A percentile compares a stretch with the other conserved stretches of the same genome.
phyloP scores from a whole-genome alignment of 2,888 invertebrate species.

The Campoplex nolae region DNA sequence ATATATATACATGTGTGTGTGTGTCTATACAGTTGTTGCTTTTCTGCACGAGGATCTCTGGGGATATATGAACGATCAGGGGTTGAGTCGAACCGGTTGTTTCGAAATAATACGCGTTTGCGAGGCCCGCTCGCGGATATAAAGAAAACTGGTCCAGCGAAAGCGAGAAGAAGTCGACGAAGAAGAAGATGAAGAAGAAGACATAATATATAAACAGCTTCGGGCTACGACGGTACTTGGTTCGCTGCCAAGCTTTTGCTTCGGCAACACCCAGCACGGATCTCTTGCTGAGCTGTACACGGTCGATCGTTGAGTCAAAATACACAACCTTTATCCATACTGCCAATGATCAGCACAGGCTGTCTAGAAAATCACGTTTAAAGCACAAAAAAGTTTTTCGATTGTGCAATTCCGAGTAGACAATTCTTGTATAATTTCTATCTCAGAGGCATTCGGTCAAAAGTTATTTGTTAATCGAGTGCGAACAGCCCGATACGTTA shows the following conservation, averaged over 20 bases:
- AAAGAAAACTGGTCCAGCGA: conserved; percentile 68
- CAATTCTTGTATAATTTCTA: not conserved
- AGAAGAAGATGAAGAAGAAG: conserved; percentile 19
- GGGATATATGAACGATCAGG: conserved; percentile 42
- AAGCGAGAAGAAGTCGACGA: conserved; percentile 48
- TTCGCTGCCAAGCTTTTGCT: conserved; percentile 68
- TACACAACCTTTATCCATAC: conserved; percentile 7
- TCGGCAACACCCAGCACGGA: conserved; percentile 36
- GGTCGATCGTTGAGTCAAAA: conserved; percentile 9
- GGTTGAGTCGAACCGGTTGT: conserved; percentile 64
- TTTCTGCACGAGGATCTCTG: conserved; percentile 30
- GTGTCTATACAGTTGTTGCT: conserved; percentile 19
- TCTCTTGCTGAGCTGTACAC: not conserved
- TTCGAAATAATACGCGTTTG: conserved; percentile 62
- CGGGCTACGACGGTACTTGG: conserved; percentile 63
- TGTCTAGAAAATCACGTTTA: not conserved
- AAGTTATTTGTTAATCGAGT: not conserved
- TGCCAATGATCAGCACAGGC: not conserved
- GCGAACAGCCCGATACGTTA: not conserved
- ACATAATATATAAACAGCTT: conserved; percentile 16
- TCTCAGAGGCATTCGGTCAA: not conserved
- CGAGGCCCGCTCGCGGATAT: conserved; percentile 40
- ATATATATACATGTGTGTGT: no score
- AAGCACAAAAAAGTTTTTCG: not conserved
- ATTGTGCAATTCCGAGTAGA: not conserved